These are phyloP conservation scores for Silurus glanis DNA, from an alignment of 2,113 vertebrate genomes.

Conservation along the genomic window DNA sequence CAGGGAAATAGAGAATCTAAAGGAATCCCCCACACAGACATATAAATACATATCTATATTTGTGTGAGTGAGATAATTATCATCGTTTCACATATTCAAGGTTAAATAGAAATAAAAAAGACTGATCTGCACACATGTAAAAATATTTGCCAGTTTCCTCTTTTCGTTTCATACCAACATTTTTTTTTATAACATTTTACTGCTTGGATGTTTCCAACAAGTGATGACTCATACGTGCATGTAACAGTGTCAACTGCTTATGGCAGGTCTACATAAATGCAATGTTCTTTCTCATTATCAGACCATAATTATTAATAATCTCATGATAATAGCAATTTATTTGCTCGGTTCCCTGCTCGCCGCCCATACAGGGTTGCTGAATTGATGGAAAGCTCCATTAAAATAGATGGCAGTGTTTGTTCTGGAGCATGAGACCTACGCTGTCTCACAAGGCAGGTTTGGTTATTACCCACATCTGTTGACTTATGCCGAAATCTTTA, in stretches of 20 bases:
- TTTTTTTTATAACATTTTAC: not conserved
- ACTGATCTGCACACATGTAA: not conserved
- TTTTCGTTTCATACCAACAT: not conserved
- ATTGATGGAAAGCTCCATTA: conserved; percentile 63
- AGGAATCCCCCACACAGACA: not conserved
- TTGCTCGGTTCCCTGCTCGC: conserved; percentile 37
- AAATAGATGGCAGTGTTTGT: conserved; percentile 64
- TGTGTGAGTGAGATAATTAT: too few species aligned
- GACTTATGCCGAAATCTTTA: conserved; percentile 63
- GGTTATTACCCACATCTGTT: conserved; percentile 58
- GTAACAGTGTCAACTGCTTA: conserved; percentile 5
- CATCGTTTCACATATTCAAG: not conserved
- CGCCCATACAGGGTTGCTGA: conserved; percentile 39
- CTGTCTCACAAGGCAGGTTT: conserved; percentile 53
- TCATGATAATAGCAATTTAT: conserved; percentile 44
- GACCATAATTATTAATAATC: conserved; percentile 32
- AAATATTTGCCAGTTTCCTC: not conserved
- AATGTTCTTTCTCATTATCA: conserved; percentile 35
- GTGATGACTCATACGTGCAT: conserved; percentile 10
- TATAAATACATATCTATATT: not conserved
- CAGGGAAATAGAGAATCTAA: not conserved
- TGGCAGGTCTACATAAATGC: conserved; percentile 20
- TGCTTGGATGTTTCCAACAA: not conserved
- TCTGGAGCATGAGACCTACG: conserved; percentile 48
- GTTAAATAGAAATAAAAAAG: not conserved